Base-by-base conservation (phyloP, 2,113 vertebrate species). In the Caretta caretta region DNA sequence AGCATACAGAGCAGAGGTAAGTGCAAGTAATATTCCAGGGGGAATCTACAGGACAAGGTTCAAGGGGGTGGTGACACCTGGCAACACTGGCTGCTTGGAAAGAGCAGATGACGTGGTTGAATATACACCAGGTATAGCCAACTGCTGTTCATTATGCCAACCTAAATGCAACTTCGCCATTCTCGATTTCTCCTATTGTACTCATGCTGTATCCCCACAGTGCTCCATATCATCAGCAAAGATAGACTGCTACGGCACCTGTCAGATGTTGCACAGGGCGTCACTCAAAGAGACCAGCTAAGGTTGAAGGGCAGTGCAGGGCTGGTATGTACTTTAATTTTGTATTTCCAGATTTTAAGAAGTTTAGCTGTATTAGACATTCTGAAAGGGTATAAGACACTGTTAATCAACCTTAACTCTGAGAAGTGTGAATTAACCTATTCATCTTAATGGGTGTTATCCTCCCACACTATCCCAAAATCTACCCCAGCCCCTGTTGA, bases 161-260 rank as follows among this genome's bases (percentile, higher is more conserved):
- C 51, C 49, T 80, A 53, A 93, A 80, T 87, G 29, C 65, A 56
- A n/a, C 25, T 93, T 72, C 90, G 49, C 57, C 49, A 78, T 91
- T 59, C 57, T 59, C 57, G 2, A 5, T 51, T 56, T 83, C 86
- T 80, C 49, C 20, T 48, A 35, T 29, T 17, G 17, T 35, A 50
- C 31, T 35, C 29, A 6, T 35, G 48, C 78, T 50, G 6, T 10
- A 7, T 17, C 57, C 49, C 78, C 9, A 22, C 49, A 92, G 85
- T 46, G 81, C 46, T 88, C 59, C 48, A 59, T 0, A 88, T 35
- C 48, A 79, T 5, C 57, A 91, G 62, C 85, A 85, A 90, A 24
- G 29, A 91, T 29, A 13, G 27, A 59, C 57, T 59, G 57, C 27
- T 27, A 59, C 11, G 24, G 13, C 10, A 24, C 25, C 54, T 56